Conservation (phyloP, 2,113 vertebrate species). For the Ageneiosus marmoratus region DNA sequence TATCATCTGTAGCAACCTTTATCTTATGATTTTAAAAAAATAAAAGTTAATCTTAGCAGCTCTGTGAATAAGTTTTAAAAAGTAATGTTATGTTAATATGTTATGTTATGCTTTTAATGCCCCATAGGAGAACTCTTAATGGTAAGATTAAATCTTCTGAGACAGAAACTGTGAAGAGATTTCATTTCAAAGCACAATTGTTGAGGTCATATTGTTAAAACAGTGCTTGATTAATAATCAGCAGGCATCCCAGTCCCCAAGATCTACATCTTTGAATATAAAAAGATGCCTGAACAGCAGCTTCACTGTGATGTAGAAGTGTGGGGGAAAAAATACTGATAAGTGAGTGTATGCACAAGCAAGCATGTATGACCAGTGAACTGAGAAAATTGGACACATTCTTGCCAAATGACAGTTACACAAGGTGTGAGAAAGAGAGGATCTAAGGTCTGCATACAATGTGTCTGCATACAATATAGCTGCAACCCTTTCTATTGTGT, state of each 20-base stretch:
- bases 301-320: background rate
- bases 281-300: background rate
- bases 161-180: background rate
- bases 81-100: background rate
- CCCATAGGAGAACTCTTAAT: background rate
- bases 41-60: background rate
- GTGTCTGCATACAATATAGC: no score
- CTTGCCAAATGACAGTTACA: background rate
- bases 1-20: background rate
- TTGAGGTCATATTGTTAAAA: background rate
- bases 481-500: background rate
- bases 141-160: background rate
- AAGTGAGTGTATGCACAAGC: background rate
- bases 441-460: background rate
- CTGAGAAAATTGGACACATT: background rate
- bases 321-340: background rate
- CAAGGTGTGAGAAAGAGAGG: background rate
- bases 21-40: background rate
- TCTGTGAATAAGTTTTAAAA: background rate
- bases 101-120: background rate
- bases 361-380: background rate
- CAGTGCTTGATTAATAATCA: background rate
- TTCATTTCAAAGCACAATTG: background rate
- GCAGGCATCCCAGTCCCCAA: background rate
- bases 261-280: background rate